Percentiles rank a stretch among this genome's conserved stretches.
phyloP scores from a whole-genome alignment of 2,797 vertebrate genomes.

The Xiphorhynchus erythropygius region DNA sequence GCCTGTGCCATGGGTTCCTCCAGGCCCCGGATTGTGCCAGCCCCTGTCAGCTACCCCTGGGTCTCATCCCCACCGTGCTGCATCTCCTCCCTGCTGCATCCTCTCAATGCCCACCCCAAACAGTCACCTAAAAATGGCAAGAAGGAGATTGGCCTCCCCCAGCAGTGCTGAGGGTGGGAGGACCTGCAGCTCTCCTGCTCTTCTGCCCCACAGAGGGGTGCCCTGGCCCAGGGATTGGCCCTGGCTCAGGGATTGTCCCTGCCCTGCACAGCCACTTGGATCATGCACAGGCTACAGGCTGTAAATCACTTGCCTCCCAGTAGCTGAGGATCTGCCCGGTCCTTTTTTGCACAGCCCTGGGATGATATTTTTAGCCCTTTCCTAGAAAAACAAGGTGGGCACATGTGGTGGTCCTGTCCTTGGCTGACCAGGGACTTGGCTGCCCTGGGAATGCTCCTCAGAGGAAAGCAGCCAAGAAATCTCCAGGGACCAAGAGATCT shows the following conservation, averaged over 20 bases:
- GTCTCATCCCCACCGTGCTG: fast-evolving
- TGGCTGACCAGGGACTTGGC: neutral
- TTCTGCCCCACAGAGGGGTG: neutral
- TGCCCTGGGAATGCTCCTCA: neutral
- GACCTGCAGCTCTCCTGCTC: neutral
- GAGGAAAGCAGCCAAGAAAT: neutral
- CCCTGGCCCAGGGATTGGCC: neutral
- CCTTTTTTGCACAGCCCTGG: neutral
- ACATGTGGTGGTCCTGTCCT: neutral
- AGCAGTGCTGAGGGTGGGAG: neutral
- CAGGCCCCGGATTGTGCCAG: neutral
- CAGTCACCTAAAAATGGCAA: neutral
- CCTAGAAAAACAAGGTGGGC: neutral
- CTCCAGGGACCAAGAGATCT: neutral
- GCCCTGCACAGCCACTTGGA: neutral
- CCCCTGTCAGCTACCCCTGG: neutral
- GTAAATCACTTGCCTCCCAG: neutral
- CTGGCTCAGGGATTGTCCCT: neutral
- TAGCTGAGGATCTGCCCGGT: neutral
- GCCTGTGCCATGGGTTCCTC: fast-evolving
- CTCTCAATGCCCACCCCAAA: neutral
- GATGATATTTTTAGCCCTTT: neutral
- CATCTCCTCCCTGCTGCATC: neutral
- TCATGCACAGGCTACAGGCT: fast-evolving
- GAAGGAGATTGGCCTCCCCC: neutral